Conservation (phyloP, 2,797 vertebrate genomes). For the Sardinella longiceps region DNA sequence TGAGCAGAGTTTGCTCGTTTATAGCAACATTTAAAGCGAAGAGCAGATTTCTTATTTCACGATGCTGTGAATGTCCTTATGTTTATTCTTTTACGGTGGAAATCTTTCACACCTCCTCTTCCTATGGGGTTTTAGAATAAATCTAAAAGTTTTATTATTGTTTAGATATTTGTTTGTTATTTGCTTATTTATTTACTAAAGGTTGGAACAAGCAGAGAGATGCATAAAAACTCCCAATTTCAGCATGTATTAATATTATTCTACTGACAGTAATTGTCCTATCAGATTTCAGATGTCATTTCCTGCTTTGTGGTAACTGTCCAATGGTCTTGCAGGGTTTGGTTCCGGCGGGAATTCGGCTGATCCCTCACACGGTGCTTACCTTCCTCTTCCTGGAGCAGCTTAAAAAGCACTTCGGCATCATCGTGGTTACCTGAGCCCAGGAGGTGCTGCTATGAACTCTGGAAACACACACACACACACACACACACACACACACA, state of each 20-base stretch:
- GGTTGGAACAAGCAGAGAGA: too few species aligned
- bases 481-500: neutral
- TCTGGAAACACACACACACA: constrained; percentile 26
- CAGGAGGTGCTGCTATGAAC: constrained; percentile 9
- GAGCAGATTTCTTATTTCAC: neutral
- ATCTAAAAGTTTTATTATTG: neutral
- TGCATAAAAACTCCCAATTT: too few species aligned
- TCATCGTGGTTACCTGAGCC: constrained; percentile 80
- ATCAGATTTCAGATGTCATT: neutral
- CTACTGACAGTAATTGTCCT: neutral
- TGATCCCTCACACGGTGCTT: constrained; percentile 92
- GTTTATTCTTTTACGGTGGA: too few species aligned
- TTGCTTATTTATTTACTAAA: neutral
- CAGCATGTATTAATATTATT: neutral
- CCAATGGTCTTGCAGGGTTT: constrained; percentile 79
- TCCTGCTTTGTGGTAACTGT: neutral
- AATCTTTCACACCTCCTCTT: neutral
- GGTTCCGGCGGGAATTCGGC: constrained; percentile 89
- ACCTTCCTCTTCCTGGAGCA: constrained; percentile 96
- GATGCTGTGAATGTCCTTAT: too few species aligned
- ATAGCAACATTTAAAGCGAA: neutral
- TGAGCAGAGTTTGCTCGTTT: too few species aligned
- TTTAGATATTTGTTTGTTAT: neutral
- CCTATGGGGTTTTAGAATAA: neutral
- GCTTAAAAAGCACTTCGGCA: constrained; percentile 89